phyloP scores from a whole-genome alignment of 2,113 vertebrate genomes.

The Sphaerodactylus townsendi region DNA sequence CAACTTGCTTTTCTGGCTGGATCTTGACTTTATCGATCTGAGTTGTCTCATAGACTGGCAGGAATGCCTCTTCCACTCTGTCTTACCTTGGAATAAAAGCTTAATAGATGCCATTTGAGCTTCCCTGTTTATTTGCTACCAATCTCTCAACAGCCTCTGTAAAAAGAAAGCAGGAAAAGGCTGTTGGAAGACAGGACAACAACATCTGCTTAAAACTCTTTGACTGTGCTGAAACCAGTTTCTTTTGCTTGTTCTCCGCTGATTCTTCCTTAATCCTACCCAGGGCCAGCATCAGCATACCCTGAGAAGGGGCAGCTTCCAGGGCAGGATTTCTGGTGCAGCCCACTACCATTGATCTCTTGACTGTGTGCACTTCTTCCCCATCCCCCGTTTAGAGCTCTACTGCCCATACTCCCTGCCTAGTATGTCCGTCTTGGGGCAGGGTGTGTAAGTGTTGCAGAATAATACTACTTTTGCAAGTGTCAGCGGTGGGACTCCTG shows the following conservation, averaged over 20 bases:
- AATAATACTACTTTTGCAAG: too few species aligned
- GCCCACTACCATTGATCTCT: too few species aligned
- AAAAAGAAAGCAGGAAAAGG: not conserved
- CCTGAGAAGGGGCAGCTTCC: too few species aligned
- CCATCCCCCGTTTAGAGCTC: too few species aligned
- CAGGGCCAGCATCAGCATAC: too few species aligned
- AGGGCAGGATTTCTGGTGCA: too few species aligned
- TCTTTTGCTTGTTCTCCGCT: not conserved
- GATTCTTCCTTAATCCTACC: not conserved
- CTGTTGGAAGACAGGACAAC: not conserved
- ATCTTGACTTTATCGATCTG: not conserved
- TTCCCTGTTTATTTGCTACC: not conserved
- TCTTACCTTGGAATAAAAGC: not conserved
- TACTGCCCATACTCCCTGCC: too few species aligned
- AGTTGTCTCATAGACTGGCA: not conserved
- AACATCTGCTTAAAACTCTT: not conserved
- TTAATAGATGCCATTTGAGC: not conserved
- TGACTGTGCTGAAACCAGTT: not conserved
- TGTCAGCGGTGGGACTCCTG: too few species aligned
- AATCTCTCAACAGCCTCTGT: not conserved
- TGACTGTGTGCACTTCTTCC: too few species aligned
- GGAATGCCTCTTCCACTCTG: not conserved
- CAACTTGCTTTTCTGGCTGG: too few species aligned
- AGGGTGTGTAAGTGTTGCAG: too few species aligned
- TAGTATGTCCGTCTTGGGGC: too few species aligned